phyloP scores from a whole-genome alignment of 2,113 vertebrate species.

The Vidua macroura region DNA sequence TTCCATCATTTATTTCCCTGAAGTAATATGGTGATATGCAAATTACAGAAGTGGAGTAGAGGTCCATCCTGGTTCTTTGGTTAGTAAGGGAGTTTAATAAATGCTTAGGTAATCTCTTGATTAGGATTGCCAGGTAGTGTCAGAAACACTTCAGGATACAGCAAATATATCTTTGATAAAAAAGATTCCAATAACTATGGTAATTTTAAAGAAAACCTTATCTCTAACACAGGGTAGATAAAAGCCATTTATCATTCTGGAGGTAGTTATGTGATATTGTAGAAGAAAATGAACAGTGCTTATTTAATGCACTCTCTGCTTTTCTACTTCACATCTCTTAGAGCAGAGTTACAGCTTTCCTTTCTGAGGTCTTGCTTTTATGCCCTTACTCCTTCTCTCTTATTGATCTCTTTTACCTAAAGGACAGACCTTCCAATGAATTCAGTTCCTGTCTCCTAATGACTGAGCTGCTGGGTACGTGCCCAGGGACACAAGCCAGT shows the following conservation, averaged over 20 bases:
- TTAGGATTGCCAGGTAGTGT: background rate
- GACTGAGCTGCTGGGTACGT: accelerated
- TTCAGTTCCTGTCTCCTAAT: background rate
- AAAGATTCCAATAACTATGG: slow-evolving; percentile 31
- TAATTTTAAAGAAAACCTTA: slow-evolving; percentile 37
- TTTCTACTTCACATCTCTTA: background rate
- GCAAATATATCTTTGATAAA: background rate
- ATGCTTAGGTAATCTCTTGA: background rate
- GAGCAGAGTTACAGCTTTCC: background rate
- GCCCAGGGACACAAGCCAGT: background rate
- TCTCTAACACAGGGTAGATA: slow-evolving; percentile 8
- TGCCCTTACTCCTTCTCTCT: background rate
- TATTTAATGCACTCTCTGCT: background rate
- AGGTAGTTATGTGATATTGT: background rate
- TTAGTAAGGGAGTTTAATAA: background rate
- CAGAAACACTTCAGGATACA: background rate
- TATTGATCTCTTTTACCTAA: background rate
- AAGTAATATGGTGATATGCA: background rate
- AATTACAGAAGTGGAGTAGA: background rate
- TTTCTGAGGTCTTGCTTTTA: background rate
- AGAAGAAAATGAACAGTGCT: background rate
- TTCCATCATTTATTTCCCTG: background rate
- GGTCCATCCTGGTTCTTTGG: background rate
- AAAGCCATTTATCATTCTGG: slow-evolving; percentile 33
- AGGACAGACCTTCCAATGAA: background rate